A percentile compares a stretch with the other conserved stretches of the same genome.
These are phyloP conservation scores for Drosophila virilis DNA, from an alignment of 1,140 invertebrate genomes.

Conservation along the genomic window DNA sequence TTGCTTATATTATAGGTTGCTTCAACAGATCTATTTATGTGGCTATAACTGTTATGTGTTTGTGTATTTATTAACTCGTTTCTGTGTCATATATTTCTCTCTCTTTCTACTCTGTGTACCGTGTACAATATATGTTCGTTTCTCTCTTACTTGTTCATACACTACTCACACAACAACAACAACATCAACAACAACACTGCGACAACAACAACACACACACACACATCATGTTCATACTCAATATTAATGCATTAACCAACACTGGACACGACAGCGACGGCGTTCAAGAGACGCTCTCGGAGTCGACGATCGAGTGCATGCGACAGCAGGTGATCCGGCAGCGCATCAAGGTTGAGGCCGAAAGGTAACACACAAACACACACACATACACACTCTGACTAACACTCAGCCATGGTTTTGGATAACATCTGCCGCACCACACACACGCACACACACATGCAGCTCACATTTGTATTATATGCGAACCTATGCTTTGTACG, in stretches of 20 bases:
- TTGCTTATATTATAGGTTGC: too few relatives aligned
- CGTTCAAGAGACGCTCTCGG: conserved; percentile 85
- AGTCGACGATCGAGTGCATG: conserved; percentile 90
- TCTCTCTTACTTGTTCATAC: conserved; percentile 25
- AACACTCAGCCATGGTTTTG: conserved; percentile 12
- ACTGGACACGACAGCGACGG: conserved; percentile 81
- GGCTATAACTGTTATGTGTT: conserved; percentile 8
- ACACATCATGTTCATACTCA: conserved; percentile 11
- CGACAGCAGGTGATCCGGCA: conserved; percentile 89
- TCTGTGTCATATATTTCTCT: conserved; percentile 48
- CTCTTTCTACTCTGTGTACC: conserved; percentile 56
- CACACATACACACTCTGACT: conserved; percentile 8
- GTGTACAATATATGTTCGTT: conserved; percentile 15
- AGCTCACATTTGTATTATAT: conserved; percentile 13
- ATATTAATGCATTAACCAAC: conserved; percentile 37
- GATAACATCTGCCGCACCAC: not conserved
- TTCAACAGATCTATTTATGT: conserved; percentile 2
- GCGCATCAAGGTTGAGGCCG: conserved; percentile 89
- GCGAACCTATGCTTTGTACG: conserved; percentile 30
- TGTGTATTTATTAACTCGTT: conserved; percentile 42
- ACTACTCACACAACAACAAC: conserved; percentile 36
- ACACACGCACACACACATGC: conserved; percentile 5
- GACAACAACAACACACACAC: conserved; percentile 15
- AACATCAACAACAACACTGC: conserved; percentile 16
- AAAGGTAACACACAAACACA: conserved; percentile 86